A percentile compares a stretch with the other conserved stretches of the same genome.
Evolutionary conservation across 2,797 vertebrate species (phyloP).

Genomic region (Ciconia nigra): DNA sequence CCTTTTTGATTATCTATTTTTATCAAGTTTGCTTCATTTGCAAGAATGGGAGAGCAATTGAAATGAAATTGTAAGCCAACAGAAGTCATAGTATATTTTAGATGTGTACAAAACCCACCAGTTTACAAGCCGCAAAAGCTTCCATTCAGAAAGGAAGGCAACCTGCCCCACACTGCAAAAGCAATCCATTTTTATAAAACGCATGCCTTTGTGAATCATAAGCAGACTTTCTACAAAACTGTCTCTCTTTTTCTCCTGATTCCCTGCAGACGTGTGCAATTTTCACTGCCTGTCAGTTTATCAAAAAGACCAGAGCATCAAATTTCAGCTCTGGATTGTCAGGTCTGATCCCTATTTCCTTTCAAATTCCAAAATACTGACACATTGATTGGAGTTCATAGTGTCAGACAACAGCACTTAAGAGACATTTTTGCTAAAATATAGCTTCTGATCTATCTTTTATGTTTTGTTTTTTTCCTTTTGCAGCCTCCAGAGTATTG

Average conservation of each 20-base stretch:
- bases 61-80: background rate
- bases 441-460: slow-evolving; percentile 56
- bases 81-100: background rate
- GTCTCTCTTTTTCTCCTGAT: slow-evolving; percentile 55
- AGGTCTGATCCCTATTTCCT: slow-evolving; percentile 74
- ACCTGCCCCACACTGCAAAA: slow-evolving; percentile 27
- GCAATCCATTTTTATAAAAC: slow-evolving; percentile 60
- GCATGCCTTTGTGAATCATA: slow-evolving; percentile 53
- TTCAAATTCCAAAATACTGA: slow-evolving; percentile 73
- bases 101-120: background rate
- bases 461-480: background rate
- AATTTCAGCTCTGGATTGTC: slow-evolving; percentile 67
- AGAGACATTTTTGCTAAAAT: slow-evolving; percentile 66
- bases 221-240: slow-evolving; percentile 59
- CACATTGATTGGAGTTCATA: slow-evolving; percentile 70
- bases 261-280: slow-evolving; percentile 60
- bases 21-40: background rate
- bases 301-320: slow-evolving; percentile 70
- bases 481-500: slow-evolving; percentile 44
- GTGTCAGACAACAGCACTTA: slow-evolving; percentile 69
- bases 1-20: background rate
- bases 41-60: background rate
- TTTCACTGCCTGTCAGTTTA: slow-evolving; percentile 68
- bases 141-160: slow-evolving; percentile 30
- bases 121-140: slow-evolving; percentile 48